Percentiles rank a stretch among this genome's conserved stretches.
phyloP scores from a whole-genome alignment of 2,113 vertebrate genomes.

The Psittacus erithacus region DNA sequence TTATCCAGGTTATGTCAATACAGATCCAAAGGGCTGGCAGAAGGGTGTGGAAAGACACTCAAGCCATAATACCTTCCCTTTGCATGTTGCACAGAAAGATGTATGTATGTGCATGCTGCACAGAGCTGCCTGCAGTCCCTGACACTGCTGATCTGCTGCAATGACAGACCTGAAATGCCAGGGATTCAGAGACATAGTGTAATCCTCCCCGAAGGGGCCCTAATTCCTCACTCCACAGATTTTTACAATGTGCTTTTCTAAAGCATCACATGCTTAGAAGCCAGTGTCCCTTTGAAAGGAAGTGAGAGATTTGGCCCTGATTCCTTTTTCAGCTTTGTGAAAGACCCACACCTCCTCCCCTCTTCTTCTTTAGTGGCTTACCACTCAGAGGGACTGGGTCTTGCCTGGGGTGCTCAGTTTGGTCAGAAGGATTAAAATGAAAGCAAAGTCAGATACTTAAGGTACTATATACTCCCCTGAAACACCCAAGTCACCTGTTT shows the following conservation, averaged over 20 bases:
- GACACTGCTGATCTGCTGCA: background rate
- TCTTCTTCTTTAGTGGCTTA: background rate
- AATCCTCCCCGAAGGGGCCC: background rate
- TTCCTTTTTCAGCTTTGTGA: background rate
- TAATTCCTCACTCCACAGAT: background rate
- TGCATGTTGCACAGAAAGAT: background rate
- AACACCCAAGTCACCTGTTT: background rate
- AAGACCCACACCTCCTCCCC: background rate
- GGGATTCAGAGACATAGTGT: background rate
- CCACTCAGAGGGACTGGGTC: background rate
- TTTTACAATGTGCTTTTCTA: background rate
- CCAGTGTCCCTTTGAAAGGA: background rate
- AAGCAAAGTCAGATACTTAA: background rate
- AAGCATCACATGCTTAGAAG: background rate
- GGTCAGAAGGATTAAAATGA: background rate
- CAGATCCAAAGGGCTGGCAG: background rate
- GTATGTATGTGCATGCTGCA: background rate
- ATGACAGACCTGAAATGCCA: accelerated
- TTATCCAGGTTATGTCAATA: accelerated
- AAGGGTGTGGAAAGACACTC: background rate
- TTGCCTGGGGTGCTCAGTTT: background rate
- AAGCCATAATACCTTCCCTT: background rate
- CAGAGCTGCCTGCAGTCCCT: background rate
- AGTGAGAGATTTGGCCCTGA: background rate
- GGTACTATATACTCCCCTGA: background rate